phyloP scores from a whole-genome alignment of 2,113 vertebrate species.

The Oryzias javanicus region DNA sequence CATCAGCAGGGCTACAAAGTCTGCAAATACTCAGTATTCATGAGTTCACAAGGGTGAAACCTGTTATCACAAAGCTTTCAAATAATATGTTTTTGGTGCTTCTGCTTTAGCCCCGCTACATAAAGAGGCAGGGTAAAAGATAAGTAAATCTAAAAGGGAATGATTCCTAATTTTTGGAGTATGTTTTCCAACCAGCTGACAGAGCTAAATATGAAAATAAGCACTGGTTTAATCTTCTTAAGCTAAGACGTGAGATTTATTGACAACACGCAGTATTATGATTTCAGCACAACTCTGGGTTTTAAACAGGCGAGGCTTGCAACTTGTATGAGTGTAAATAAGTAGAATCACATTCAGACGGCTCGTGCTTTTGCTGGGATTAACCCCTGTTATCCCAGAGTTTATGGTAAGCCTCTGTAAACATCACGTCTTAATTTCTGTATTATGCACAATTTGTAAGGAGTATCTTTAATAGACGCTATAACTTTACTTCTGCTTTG shows the following conservation, averaged over 20 bases:
- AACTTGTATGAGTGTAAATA: background rate
- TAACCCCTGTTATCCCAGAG: background rate
- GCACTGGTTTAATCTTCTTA: too few relatives aligned
- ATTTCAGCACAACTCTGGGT: background rate
- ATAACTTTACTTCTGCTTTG: background rate
- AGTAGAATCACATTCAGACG: background rate
- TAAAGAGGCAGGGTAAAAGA: background rate
- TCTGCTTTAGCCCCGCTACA: too few relatives aligned
- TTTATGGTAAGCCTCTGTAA: background rate
- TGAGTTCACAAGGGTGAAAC: constrained; percentile 18
- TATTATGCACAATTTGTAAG: background rate
- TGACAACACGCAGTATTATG: background rate
- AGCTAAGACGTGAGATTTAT: too few relatives aligned
- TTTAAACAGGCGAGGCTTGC: background rate
- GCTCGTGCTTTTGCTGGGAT: background rate
- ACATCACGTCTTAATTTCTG: background rate
- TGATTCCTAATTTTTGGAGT: background rate
- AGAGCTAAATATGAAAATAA: background rate
- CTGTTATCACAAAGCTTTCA: too few relatives aligned
- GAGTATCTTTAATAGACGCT: background rate
- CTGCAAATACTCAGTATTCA: constrained; percentile 37
- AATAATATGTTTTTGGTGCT: too few relatives aligned
- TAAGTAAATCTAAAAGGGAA: constrained; percentile 10
- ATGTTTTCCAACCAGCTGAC: constrained; percentile 10
- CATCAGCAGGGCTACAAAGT: constrained; percentile 50